phyloP scores from a whole-genome alignment of 2,888 invertebrate species.

The Lissocephala sabroskyi region DNA sequence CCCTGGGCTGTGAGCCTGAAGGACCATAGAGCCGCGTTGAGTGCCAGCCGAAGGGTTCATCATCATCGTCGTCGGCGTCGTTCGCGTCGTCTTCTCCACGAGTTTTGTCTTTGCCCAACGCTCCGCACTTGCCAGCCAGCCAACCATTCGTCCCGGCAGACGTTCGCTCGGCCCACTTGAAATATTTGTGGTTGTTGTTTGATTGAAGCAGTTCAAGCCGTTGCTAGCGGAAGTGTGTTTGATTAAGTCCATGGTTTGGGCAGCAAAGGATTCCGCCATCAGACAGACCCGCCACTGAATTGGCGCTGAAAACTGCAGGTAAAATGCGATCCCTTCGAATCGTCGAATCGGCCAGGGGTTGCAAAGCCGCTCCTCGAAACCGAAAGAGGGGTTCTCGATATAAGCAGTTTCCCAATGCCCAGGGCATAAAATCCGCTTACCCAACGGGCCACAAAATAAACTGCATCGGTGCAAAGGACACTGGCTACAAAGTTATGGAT shows the following conservation, averaged over 20 bases:
- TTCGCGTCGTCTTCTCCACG: constrained; percentile 56
- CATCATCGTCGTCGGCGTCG: constrained; percentile 43
- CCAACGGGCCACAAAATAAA: no score
- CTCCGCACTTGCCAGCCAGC: constrained; percentile 45
- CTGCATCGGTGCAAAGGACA: no score
- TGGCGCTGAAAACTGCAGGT: constrained; percentile 44
- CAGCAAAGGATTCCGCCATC: no score
- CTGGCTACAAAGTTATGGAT: no score
- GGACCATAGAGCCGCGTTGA: constrained; percentile 35
- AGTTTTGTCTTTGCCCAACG: constrained; percentile 52
- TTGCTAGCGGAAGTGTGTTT: constrained; percentile 63
- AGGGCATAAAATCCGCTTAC: no score
- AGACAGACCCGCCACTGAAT: constrained; percentile 13
- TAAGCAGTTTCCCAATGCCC: no score
- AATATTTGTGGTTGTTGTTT: constrained; percentile 64
- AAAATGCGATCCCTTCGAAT: no score
- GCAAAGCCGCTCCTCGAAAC: no score
- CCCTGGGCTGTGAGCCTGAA: constrained; percentile 28
- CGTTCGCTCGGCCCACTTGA: constrained; percentile 40
- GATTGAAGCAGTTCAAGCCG: constrained; percentile 62
- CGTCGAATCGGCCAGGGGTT: no score
- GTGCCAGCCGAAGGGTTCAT: constrained; percentile 58
- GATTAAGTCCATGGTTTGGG: constrained; percentile 62
- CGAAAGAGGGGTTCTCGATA: no score
- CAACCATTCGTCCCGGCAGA: constrained; percentile 25